Conservation (phyloP, 2,888 invertebrate genomes). For the Drosophila siamana region DNA sequence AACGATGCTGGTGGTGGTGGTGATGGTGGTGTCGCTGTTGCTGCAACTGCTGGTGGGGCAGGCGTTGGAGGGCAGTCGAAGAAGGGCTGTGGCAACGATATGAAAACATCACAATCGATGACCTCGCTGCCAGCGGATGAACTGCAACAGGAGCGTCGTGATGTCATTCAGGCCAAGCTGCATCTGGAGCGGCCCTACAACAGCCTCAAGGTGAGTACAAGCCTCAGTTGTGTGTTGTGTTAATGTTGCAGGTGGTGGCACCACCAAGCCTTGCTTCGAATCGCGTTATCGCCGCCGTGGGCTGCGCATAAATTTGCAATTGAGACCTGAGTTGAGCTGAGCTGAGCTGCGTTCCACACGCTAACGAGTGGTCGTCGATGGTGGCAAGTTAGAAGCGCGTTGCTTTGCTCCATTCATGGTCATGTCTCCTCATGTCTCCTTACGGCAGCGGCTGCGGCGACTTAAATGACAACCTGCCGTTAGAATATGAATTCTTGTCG, state of each 20-base stretch:
- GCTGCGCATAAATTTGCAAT: conserved; percentile 65
- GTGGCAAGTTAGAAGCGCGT: not conserved
- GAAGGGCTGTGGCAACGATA: conserved; percentile 25
- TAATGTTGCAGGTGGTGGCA: conserved; percentile 12
- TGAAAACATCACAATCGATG: conserved; percentile 87
- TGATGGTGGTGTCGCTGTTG: no score
- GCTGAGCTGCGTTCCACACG: conserved; percentile 34
- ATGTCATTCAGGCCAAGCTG: conserved; percentile 86
- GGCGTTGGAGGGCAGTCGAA: conserved; percentile 2
- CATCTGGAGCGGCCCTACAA: conserved; percentile 91
- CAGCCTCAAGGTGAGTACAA: conserved; percentile 88
- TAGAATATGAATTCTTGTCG: conserved; percentile 58
- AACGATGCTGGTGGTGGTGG: conserved; percentile 24
- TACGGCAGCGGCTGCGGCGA: conserved; percentile 29
- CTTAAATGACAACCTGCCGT: conserved; percentile 68
- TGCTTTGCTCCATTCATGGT: conserved; percentile 34
- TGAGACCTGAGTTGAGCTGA: conserved; percentile 18
- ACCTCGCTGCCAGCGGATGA: conserved; percentile 90
- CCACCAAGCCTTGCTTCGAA: no score
- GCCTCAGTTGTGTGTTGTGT: not conserved
- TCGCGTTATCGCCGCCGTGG: conserved; percentile 7
- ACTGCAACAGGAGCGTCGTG: conserved; percentile 86
- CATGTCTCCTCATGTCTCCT: conserved; percentile 49
- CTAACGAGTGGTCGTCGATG: conserved; percentile 46
- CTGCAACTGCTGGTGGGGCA: not conserved